Percentiles rank a stretch among this genome's conserved stretches.
Conservation (phyloP, 2,113 vertebrate species). For the Petrocephalus microphthalmus region DNA sequence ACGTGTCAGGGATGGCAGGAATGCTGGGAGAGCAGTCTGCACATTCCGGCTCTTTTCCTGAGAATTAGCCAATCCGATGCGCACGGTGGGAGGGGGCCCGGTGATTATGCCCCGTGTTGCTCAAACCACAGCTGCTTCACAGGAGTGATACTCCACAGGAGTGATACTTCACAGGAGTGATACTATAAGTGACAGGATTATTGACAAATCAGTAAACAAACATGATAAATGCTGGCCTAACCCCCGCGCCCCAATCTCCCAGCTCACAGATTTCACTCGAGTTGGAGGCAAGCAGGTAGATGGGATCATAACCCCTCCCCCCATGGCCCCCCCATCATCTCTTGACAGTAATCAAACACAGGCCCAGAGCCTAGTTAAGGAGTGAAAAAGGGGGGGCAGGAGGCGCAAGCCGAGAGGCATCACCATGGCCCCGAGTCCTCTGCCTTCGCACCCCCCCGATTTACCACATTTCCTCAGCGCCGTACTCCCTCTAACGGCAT, state of each 20-base stretch:
- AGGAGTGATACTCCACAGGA: neutral
- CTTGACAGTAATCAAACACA: constrained; percentile 1
- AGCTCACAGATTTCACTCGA: neutral
- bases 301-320: neutral
- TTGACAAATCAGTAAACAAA: constrained; percentile 1
- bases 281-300: neutral
- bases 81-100: too few relatives aligned
- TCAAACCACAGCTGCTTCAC: neutral
- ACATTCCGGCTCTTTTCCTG: neutral
- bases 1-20: neutral
- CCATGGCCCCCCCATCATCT: neutral
- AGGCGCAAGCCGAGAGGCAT: neutral
- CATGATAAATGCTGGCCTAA: neutral
- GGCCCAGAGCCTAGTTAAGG: neutral
- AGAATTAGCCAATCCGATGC: too few relatives aligned
- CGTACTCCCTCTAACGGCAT: neutral
- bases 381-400: neutral
- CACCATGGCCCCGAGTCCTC: neutral
- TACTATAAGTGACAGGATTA: neutral
- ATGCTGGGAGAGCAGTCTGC: neutral
- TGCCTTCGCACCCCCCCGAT: neutral
- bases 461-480: neutral
- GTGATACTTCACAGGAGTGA: neutral
- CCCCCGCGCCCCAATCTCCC: neutral
- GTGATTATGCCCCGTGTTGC: neutral